Evolutionary conservation across 2,113 vertebrate species (phyloP).

Genomic region (Colinus virginianus): DNA sequence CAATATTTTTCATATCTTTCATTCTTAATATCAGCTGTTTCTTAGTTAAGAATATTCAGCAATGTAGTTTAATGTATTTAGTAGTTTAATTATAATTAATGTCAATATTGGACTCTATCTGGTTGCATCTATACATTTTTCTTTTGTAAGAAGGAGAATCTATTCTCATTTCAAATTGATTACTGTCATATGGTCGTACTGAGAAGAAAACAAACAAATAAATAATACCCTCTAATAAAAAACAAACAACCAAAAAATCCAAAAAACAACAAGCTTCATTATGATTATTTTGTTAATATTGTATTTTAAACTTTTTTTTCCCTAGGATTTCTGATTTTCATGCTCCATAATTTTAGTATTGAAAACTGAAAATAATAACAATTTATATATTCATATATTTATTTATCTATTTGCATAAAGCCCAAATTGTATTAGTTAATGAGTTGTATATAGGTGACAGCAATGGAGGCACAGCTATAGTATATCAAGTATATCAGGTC

Average conservation of each 20-base stretch:
- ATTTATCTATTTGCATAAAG: background rate
- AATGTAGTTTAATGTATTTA: background rate
- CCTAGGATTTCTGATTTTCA: background rate
- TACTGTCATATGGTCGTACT: background rate
- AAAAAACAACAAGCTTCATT: background rate
- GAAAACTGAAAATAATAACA: background rate
- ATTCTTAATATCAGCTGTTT: background rate
- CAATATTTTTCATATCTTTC: background rate
- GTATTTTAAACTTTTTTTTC: background rate
- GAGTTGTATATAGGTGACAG: background rate
- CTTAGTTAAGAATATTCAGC: background rate
- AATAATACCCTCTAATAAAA: background rate
- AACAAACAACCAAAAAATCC: background rate
- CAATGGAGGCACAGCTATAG: background rate
- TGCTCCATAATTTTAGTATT: background rate
- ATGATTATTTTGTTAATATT: background rate
- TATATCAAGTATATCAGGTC: background rate
- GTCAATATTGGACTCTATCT: background rate
- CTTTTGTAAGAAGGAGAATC: background rate
- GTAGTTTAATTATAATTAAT: slow-evolving; percentile 4
- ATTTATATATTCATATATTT: background rate
- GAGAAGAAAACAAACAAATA: background rate
- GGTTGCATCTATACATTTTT: background rate
- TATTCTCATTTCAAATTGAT: background rate
- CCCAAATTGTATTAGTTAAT: background rate